Percentiles rank a stretch among this genome's conserved stretches.
phyloP scores from a whole-genome alignment of 2,888 invertebrate genomes.

The Tenthredo livida region DNA sequence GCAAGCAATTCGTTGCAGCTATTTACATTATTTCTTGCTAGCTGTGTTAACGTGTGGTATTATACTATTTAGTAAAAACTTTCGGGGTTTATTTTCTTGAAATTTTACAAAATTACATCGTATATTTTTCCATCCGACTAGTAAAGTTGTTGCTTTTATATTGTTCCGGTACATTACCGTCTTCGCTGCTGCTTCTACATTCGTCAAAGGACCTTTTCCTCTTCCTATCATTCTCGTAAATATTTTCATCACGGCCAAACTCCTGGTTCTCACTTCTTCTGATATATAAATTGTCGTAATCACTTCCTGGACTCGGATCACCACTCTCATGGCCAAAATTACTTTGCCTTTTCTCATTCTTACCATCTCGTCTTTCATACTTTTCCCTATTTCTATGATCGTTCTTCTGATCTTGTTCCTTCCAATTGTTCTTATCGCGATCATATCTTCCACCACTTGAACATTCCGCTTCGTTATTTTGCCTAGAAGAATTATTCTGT shows the following conservation, averaged over 20 bases:
- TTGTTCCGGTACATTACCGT: conserved; percentile 63
- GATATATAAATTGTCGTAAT: not conserved
- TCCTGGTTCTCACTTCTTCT: conserved; percentile 20
- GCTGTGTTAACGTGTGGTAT: not conserved
- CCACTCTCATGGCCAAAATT: not conserved
- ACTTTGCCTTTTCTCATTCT: not conserved
- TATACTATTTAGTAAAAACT: not conserved
- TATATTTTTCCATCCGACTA: conserved; percentile 18
- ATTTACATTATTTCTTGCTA: not conserved
- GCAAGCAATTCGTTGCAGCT: not conserved
- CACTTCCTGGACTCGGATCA: not conserved
- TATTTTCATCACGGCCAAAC: not conserved
- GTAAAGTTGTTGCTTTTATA: conserved; percentile 61
- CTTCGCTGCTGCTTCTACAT: conserved; percentile 57
- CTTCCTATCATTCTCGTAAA: conserved; percentile 27
- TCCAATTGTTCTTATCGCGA: not conserved
- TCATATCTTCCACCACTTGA: not conserved
- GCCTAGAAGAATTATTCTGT: not conserved
- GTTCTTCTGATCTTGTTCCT: not conserved
- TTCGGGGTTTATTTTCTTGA: not conserved
- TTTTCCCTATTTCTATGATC: not conserved
- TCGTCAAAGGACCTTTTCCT: conserved; percentile 48
- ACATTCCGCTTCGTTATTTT: not conserved
- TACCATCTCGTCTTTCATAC: not conserved
- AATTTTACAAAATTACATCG: not conserved